A percentile compares a stretch with the other conserved stretches of the same genome.
phyloP scores from a whole-genome alignment of 2,113 vertebrate species.

The Beaufortia kweichowensis region DNA sequence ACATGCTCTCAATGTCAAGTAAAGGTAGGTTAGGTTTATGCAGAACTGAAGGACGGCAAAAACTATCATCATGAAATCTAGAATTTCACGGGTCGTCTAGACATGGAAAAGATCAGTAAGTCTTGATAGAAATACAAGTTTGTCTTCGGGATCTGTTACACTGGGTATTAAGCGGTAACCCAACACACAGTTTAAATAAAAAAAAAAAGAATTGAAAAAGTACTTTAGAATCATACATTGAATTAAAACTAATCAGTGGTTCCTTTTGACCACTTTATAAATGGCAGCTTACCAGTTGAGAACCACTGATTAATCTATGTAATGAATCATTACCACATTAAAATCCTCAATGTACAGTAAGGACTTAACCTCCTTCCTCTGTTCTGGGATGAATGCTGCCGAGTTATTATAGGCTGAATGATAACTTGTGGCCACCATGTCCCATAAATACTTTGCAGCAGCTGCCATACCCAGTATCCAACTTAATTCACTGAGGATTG shows the following conservation, averaged over 20 bases:
- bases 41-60: conserved; percentile 63
- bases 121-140: background rate
- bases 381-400: background rate
- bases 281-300: too few relatives aligned
- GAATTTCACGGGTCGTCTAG: conserved; percentile 45
- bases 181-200: too few relatives aligned
- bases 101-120: background rate
- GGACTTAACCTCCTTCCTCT: background rate
- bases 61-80: conserved; percentile 58
- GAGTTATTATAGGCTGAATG: too few relatives aligned
- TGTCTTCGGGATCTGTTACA: too few relatives aligned
- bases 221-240: too few relatives aligned
- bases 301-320: background rate
- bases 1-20: conserved; percentile 61
- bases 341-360: background rate
- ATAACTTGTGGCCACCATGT: accelerated
- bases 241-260: too few relatives aligned
- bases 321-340: background rate
- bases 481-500: conserved; percentile 58
- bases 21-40: conserved; percentile 55
- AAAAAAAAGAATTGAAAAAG: too few relatives aligned
- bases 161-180: too few relatives aligned
- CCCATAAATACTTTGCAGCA: conserved; percentile 58
- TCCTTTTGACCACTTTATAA: too few relatives aligned
- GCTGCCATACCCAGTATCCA: conserved; percentile 56